Conservation (phyloP, 2,888 invertebrate genomes). For the Coenonympha arcania region DNA sequence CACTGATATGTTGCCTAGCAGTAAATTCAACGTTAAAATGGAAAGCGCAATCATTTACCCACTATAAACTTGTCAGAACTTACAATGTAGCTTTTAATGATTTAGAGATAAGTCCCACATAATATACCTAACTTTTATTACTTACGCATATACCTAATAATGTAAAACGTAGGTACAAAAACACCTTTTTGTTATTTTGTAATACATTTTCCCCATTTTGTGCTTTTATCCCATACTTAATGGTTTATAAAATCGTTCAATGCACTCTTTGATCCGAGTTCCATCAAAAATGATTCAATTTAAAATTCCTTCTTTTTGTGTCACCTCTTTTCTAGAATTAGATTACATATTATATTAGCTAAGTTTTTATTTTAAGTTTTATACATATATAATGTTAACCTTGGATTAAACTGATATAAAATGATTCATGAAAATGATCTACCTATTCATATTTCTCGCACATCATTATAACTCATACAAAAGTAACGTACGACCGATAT, state of each 20-base stretch:
- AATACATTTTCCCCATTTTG: background rate
- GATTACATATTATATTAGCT: too few species aligned
- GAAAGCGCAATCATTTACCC: background rate
- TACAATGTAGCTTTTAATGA: slow-evolving; percentile 9
- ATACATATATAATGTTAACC: too few species aligned
- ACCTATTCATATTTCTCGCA: slow-evolving; percentile 1
- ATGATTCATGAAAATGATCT: background rate
- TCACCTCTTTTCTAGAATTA: too few species aligned
- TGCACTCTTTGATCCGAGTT: too few species aligned
- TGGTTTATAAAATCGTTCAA: too few species aligned
- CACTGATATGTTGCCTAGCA: background rate
- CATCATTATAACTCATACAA: slow-evolving; percentile 5
- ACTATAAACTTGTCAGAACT: background rate
- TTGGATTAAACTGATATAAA: background rate
- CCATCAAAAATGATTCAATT: too few species aligned
- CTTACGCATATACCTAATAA: background rate
- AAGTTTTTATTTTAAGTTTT: too few species aligned
- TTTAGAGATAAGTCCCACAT: slow-evolving; percentile 15
- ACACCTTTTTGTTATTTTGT: background rate
- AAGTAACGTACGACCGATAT: slow-evolving; percentile 3
- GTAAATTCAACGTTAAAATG: background rate
- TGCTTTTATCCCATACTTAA: background rate
- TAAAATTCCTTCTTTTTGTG: too few species aligned
- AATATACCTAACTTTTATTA: background rate
- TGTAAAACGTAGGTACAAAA: background rate